Conservation (phyloP, 2,113 vertebrate species). For the Lophura nycthemera region DNA sequence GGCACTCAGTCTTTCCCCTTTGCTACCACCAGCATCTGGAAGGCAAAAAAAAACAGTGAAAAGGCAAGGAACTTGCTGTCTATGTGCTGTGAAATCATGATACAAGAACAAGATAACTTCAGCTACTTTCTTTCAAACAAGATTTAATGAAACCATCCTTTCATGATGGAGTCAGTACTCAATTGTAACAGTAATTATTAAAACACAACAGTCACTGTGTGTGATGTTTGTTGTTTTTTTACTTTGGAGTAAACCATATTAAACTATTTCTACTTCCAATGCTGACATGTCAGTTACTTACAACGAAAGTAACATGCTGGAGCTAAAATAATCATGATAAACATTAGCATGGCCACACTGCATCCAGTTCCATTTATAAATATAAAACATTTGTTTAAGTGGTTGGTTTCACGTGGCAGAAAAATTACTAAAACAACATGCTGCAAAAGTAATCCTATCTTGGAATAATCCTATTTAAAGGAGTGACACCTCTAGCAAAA, state of each 20-base stretch:
- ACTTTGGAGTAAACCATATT: slow-evolving; percentile 23
- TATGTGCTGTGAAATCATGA: neutral
- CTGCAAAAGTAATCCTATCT: neutral
- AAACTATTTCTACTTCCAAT: slow-evolving; percentile 39
- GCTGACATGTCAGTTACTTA: slow-evolving; percentile 27
- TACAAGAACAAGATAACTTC: slow-evolving; percentile 15
- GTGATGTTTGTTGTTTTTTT: neutral
- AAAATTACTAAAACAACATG: neutral
- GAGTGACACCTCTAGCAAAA: neutral
- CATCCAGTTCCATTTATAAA: neutral
- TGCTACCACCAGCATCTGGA: slow-evolving; percentile 85
- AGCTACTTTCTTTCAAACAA: slow-evolving; percentile 38
- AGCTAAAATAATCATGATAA: slow-evolving; percentile 31
- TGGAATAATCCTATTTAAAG: neutral
- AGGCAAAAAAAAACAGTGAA: neutral
- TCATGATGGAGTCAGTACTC: slow-evolving; percentile 13
- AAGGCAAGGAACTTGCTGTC: slow-evolving; percentile 10
- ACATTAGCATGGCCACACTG: neutral
- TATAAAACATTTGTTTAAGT: neutral
- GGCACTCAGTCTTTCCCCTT: slow-evolving; percentile 87
- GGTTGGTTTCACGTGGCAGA: neutral
- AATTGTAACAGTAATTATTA: neutral
- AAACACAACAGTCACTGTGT: slow-evolving; percentile 34
- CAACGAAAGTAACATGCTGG: slow-evolving; percentile 1
- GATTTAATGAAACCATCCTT: slow-evolving; percentile 23